Evolutionary conservation across 53 echinoderm and acorn worm genomes (phyloP), one percentile per base, ranked within the genome.

Genomic region (Paracentrotus lividus): DNA sequence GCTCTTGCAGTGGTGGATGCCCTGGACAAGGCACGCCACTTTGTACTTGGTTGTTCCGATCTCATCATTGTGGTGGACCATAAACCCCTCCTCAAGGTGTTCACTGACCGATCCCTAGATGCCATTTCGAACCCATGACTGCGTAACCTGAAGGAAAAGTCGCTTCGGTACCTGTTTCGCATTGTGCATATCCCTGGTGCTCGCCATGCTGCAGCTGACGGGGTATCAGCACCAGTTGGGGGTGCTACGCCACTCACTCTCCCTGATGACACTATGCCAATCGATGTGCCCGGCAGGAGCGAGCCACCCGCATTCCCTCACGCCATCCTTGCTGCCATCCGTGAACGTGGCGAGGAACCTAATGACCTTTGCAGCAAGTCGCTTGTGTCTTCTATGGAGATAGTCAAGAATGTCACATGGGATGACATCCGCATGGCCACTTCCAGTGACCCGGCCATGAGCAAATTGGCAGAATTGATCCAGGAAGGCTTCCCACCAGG

Each of bases 131-230:
- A 95, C 44, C 88, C 91, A n/a, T 92, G n/a, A 3, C 88, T 95
- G 72, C 88, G 95, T 54, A 96, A 96, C 88, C 93, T 96, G 10
- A 96, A 96, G 55, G 96, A 96, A 81, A 95, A n/a, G n/a, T n/a
- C n/a, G n/a, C 88, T 95, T 2, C 94, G 90, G 33, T 93, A 96
- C 93, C 31, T 93, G 42, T 96, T 96, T 77, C 93, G 90, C 44
- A 91, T 95, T 24, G 57, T 95, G 0, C 96, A 96, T 45, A 67
- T 96, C 9, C 96, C 96, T 23, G 96, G 96, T 42, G 89, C 93
- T 38, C 84, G 90, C 67, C 76, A 96, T 85, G 76, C 75, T 43
- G 95, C 92, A 3, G 93, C 92, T 0, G 94, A 95, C 49, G 93
- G 75, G 13, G 53, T 95, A 77, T 93, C n/a, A n/a, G n/a, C 93